Conservation (phyloP, 2,888 invertebrate genomes). For the Schizotus pectinicornis region DNA sequence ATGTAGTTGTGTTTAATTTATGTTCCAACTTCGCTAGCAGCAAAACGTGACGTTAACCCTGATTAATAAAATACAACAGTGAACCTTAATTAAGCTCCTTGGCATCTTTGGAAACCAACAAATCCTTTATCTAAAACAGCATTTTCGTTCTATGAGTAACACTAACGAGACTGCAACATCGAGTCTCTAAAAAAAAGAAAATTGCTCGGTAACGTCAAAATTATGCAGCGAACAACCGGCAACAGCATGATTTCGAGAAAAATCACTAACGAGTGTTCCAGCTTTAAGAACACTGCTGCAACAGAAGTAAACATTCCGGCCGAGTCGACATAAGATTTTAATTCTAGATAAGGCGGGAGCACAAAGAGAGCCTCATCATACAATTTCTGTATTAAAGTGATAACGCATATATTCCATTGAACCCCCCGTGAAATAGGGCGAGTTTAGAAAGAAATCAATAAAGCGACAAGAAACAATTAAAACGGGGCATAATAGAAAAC, state of each 20-base stretch:
- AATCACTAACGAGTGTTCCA: conserved; percentile 23
- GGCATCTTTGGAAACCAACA: conserved; percentile 16
- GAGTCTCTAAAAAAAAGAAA: no score
- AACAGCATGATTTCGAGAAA: no score
- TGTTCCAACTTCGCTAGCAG: conserved; percentile 12
- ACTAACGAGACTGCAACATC: conserved; percentile 3
- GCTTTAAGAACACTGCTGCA: conserved; percentile 3
- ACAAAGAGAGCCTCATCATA: neutral
- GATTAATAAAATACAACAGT: conserved; percentile 23
- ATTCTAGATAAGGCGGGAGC: conserved; percentile 16
- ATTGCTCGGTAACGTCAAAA: no score
- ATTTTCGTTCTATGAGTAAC: conserved; percentile 28
- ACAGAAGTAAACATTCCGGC: no score
- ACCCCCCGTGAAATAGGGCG: neutral
- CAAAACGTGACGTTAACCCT: conserved; percentile 18
- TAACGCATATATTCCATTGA: no score
- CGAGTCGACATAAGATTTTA: conserved; percentile 21
- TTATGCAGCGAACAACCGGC: no score
- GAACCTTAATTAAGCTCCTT: conserved; percentile 20
- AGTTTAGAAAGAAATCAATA: conserved; percentile 13
- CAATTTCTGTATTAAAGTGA: no score
- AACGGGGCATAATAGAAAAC: neutral
- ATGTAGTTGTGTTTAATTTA: conserved; percentile 11
- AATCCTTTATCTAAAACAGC: conserved; percentile 27
- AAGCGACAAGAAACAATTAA: neutral